A percentile compares a stretch with the other conserved stretches of the same genome.
These are phyloP conservation scores for Venturia canescens DNA, from an alignment of 1,140 invertebrate species.

Conservation along the genomic window DNA sequence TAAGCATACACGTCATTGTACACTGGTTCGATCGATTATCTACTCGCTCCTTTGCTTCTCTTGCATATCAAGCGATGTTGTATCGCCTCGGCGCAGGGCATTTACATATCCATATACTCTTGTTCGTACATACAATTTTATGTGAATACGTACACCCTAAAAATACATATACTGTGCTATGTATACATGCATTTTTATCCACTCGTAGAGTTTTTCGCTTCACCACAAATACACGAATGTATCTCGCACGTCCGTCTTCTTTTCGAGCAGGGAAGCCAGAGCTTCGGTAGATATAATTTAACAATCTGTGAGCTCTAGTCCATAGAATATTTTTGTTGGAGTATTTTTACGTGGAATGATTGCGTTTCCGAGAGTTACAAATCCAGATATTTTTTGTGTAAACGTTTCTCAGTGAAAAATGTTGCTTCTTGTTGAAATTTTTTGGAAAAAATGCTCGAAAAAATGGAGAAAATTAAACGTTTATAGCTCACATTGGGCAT, in stretches of 20 bases:
- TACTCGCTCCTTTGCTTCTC: slow-evolving; percentile 8
- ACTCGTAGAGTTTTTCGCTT: background rate
- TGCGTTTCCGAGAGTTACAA: too few relatives aligned
- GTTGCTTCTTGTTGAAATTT: too few relatives aligned
- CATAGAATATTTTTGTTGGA: background rate
- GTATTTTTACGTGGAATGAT: background rate
- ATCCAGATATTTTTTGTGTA: too few relatives aligned
- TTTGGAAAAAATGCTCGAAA: too few relatives aligned
- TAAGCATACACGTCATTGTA: slow-evolving; percentile 12
- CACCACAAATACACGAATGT: background rate
- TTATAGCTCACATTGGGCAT: too few relatives aligned
- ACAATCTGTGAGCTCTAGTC: background rate
- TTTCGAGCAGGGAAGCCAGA: too few relatives aligned
- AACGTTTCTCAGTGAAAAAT: too few relatives aligned
- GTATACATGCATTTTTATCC: background rate
- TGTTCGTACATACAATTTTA: background rate
- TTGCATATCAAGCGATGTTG: background rate
- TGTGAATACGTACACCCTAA: background rate
- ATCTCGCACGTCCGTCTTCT: slow-evolving; percentile 5
- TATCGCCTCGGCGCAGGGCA: background rate
- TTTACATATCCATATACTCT: background rate
- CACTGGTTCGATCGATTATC: slow-evolving; percentile 13
- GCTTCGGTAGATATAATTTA: background rate
- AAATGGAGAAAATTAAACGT: too few relatives aligned
- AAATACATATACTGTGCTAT: background rate